Evolutionary conservation across 1,140 invertebrate species (phyloP), one percentile per base, ranked within the genome.

Genomic region (Eupeodes corollae): DNA sequence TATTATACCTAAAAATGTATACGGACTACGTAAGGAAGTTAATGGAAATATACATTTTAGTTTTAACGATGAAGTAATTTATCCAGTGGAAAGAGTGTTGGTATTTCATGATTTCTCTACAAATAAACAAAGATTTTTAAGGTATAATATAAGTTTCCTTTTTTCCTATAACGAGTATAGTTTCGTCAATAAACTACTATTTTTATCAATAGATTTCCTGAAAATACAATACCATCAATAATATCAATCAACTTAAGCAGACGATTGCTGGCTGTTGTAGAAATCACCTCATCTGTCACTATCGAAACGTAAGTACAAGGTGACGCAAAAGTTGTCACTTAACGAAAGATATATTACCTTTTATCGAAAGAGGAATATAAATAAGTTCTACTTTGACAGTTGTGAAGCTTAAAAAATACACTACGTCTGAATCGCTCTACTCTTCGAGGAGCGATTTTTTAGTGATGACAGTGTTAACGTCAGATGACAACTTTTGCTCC

Each of bases 41-140:
- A 54, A 62, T 39, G 73, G 75, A 21, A 83, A 82, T 54, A 75
- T 71, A 1, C 72, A 80, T 50, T 82, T 75, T 47, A 63, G 79
- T 32, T 69, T 71, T 9, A 76, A 78, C 52, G 68, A 75, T 40
- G 79, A 82, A 52, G 62, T 82, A 42, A 59, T 82, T 14, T 83
- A 82, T 63, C 76, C 79, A 1, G 77, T 77, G 32, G 79, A 79
- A 38, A 73, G 73, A 47, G 73, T 77, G 8, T 51, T 83, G 21
- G 67, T 72, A 0, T 55, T 82, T 35, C 79, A 83, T 46, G 77
- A 82, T 59, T 73, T 52, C 47, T 56, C 74, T 48, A 51, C 55
- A 9, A 68, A 75, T 54, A 78, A 51, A 46, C 72, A 50, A 60
- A 72, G 52, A 53, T 75, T 56, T 70, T 79, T 60, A 49, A 63